A percentile compares a stretch with the other conserved stretches of the same genome.
Conservation (phyloP, 2,113 vertebrate species). For the Diadophis punctatus region DNA sequence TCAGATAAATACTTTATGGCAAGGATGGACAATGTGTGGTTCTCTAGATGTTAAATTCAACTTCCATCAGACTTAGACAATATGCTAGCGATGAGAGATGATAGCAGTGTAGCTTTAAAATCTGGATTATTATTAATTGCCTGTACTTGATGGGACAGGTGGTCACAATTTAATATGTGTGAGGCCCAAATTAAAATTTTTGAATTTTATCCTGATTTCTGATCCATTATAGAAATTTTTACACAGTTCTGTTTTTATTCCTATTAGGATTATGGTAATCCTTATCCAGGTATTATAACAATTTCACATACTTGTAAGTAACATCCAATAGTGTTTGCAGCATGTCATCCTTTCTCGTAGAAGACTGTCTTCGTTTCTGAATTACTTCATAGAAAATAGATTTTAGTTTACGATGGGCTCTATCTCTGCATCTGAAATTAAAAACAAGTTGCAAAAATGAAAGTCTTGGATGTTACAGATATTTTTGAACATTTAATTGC, state of each 20-base stretch:
- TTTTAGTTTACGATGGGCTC: slow-evolving; percentile 89
- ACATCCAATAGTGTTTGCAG: slow-evolving; percentile 93
- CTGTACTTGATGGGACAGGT: background rate
- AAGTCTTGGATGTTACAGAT: background rate
- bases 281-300: background rate
- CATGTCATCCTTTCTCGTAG: slow-evolving; percentile 82
- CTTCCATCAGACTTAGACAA: background rate
- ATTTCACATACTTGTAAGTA: slow-evolving; percentile 86
- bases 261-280: background rate
- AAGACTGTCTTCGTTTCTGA: slow-evolving; percentile 82
- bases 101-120: background rate
- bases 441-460: background rate
- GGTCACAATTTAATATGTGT: background rate
- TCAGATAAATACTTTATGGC: background rate
- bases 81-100: background rate
- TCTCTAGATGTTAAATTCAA: background rate
- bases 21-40: background rate
- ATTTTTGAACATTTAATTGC: background rate
- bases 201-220: background rate
- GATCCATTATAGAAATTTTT: background rate
- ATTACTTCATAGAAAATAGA: slow-evolving; percentile 91
- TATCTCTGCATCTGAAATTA: slow-evolving; percentile 80
- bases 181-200: background rate
- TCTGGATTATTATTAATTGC: background rate
- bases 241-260: background rate